Evolutionary conservation across 2,888 invertebrate species (phyloP).

Genomic region (Drosophila falleni): DNA sequence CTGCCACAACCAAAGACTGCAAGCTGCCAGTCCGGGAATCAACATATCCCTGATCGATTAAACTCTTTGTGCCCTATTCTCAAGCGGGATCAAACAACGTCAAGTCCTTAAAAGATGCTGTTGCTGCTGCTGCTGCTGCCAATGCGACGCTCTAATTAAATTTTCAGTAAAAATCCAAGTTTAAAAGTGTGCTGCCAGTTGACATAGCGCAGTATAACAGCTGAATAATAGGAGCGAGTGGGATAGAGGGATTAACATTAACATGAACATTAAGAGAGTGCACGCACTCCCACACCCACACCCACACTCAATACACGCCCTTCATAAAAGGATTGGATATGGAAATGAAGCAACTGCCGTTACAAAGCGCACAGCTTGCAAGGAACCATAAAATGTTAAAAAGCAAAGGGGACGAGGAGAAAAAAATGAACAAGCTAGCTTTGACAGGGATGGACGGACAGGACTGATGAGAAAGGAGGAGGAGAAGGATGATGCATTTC

Average conservation of each 20-base stretch:
- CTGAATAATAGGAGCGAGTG: slow-evolving; percentile 8
- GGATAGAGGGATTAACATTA: slow-evolving; percentile 1
- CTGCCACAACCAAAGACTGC: slow-evolving; percentile 26
- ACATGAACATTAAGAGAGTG: slow-evolving; percentile 13
- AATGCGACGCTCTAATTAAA: slow-evolving; percentile 61
- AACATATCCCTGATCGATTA: slow-evolving; percentile 65
- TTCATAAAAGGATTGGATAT: slow-evolving; percentile 43
- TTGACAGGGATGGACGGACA: slow-evolving; percentile 30
- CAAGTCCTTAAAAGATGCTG: slow-evolving; percentile 18
- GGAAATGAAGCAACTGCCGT: slow-evolving; percentile 55
- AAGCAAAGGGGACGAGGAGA: slow-evolving; percentile 29
- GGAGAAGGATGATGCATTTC: slow-evolving; percentile 40
- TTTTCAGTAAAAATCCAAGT: slow-evolving; percentile 46
- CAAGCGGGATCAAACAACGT: slow-evolving; percentile 43
- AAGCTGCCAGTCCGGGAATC: slow-evolving; percentile 18
- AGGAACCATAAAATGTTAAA: slow-evolving; percentile 40
- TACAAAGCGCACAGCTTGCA: slow-evolving; percentile 39
- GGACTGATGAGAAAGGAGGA: slow-evolving; percentile 26
- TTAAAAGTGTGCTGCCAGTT: slow-evolving; percentile 44
- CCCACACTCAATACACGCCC: slow-evolving; percentile 16
- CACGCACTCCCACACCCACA: slow-evolving; percentile 15
- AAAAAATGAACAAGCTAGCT: slow-evolving; percentile 41
- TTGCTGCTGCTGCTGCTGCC: slow-evolving; percentile 27
- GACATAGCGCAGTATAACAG: background rate
- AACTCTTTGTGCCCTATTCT: slow-evolving; percentile 55